Evolutionary conservation across 2,797 vertebrate species (phyloP), one percentile per base, ranked within the genome.

Genomic region (Mormyrops boulengeri): DNA sequence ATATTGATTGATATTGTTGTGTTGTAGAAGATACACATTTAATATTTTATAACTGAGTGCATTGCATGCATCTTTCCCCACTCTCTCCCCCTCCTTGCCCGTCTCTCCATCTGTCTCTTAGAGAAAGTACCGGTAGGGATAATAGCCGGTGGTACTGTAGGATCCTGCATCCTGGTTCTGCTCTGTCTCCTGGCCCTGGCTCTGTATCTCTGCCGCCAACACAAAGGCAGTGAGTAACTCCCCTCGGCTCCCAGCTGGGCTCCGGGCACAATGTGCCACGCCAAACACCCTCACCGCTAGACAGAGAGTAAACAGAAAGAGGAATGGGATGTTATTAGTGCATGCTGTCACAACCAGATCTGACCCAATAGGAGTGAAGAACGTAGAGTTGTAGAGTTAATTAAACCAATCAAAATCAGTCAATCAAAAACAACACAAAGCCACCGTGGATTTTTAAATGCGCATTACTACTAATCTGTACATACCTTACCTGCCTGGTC

Each of bases 161-260:
- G 96, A 0, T 95, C 96, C 0, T 96, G 97, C 90, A 95, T 98
- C 92, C 91, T 98, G 22, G 91, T 99, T 1, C 93, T 98, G 92
- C 93, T 97, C 93, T 93, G 95, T 92, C 96, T 98, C 55, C 92
- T 96, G 1, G 94, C 96, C 0, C 93, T 99, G 7, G 94, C 96
- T 88, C 97, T 98, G 77, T 96, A 99, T 94, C 97, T 99, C 38
- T 99, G 98, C 94, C 95, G 97, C n/a, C 97, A 98, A 41, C 97
- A 98, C 92, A 99, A 99, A 97, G 98, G 98, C 94, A 99, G 98
- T 99, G 95, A 98, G 98, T 97, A 69, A 47, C 87, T 87, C 52
- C 69, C 53, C 52, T 53, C 50, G 1, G 22, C 17, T n/a, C 17
- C 30, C 82, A 49, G 44, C 82, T 14, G 49, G 9, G 49, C 8